phyloP scores from a whole-genome alignment of 30 jellyfish, hydroid and myxozoan species.

The Aurelia sp. region DNA sequence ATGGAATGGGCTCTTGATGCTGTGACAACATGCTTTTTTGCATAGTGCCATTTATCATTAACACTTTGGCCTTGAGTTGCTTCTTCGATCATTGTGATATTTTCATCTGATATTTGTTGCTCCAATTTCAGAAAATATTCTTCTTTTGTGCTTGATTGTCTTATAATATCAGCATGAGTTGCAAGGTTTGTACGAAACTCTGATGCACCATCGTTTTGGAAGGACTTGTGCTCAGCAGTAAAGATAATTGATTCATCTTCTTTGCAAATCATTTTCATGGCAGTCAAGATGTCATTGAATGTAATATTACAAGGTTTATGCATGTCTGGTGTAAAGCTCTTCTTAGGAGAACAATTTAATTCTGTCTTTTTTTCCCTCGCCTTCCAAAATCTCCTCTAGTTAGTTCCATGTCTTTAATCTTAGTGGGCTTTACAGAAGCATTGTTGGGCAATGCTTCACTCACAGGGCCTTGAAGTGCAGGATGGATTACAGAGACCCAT shows the following conservation, averaged over 20 bases:
- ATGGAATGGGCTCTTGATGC: constrained; percentile 53
- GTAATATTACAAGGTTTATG: background rate
- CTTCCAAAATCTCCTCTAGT: constrained; percentile 32
- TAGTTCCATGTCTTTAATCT: constrained; percentile 30
- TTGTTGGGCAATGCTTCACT: no score
- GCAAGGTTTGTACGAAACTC: background rate
- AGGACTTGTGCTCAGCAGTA: constrained; percentile 32
- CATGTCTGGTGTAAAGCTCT: constrained; percentile 6
- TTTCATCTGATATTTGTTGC: background rate
- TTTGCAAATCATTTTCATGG: background rate
- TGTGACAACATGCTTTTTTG: constrained; percentile 38
- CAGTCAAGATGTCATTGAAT: background rate
- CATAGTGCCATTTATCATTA: constrained; percentile 15
- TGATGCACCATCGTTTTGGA: background rate
- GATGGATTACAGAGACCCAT: no score
- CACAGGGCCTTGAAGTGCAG: no score
- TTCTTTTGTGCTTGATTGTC: background rate
- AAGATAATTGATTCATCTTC: constrained; percentile 29
- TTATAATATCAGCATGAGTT: background rate
- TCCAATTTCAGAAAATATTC: background rate
- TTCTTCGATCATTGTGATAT: background rate
- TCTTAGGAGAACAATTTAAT: constrained; percentile 44
- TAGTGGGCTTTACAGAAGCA: constrained; percentile 27
- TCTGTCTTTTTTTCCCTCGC: constrained; percentile 4
- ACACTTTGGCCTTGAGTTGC: constrained; percentile 57